Base-by-base conservation (phyloP, 1,140 invertebrate species). In the Cephus cinctus region DNA sequence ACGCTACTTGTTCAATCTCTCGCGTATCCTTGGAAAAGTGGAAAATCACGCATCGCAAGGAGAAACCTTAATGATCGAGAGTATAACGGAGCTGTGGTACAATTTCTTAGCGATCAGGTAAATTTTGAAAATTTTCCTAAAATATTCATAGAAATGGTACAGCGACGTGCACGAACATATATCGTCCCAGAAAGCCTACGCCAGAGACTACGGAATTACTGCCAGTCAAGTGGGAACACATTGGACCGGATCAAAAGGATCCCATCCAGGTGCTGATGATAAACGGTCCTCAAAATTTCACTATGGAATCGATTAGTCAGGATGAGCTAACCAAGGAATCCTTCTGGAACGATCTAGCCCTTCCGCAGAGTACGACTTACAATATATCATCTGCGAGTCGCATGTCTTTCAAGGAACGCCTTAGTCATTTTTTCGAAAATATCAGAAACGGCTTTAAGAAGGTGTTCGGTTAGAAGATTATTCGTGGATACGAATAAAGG, bases 1-100 rank as follows among this genome's bases (percentile, higher is more conserved):
- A 18, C 34, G 14, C 34, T 36, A 36, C 19, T 36, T 36, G 9
- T 36, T 36, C 34, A 18, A 36, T 36, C 19, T 36, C 34, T 8
- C 14, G 14, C n/a, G n/a, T n/a, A 11, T 18, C 19, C 34, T 36
- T 8, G 14, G 14, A 3, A 6, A 18, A 18, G 6, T 12, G 15
- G 14, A 12, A 14, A 36, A 15, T 14, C 14, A 18, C 9, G 8
- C 34, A 6, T 15, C 34, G 6, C 14, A 36, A 18, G 34, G 19
- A 36, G 34, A 36, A 36, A 12, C 14, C 14, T 6, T 36, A 18
- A 36, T 36, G 34, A 36, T 15, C 14, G 34, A 36, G 19, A 36
- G 14, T 14, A 11, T 36, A 9, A 36, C 4, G 14, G 34, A 36
- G 15, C 34, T 36, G 14, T 36, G 34, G 34, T 36, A 36, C 34